Percentiles rank a stretch among this genome's conserved stretches.
These are phyloP conservation scores for Drosophila grimshawi DNA, from an alignment of 1,140 invertebrate species.

Conservation along the genomic window DNA sequence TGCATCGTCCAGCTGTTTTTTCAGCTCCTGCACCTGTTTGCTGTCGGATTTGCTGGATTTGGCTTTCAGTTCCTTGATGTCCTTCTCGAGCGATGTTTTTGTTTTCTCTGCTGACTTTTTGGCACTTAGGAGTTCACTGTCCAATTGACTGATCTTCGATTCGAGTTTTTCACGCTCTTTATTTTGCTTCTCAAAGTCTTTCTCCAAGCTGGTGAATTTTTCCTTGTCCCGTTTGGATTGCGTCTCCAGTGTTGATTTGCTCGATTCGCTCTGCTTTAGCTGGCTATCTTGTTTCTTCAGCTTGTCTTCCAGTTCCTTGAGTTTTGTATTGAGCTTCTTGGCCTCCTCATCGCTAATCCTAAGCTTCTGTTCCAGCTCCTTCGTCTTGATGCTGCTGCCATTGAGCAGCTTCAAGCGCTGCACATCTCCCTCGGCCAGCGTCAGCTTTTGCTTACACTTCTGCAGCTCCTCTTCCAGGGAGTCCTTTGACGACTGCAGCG, in stretches of 20 bases:
- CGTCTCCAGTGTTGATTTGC: constrained; percentile 61
- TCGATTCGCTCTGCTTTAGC: constrained; percentile 68
- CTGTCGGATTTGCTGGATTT: constrained; percentile 84
- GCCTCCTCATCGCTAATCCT: constrained; percentile 76
- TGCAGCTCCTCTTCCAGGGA: constrained; percentile 69
- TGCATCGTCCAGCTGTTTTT: constrained; percentile 86
- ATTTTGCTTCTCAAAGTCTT: constrained; percentile 88
- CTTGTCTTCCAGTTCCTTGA: constrained; percentile 81
- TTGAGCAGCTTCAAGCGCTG: constrained; percentile 67
- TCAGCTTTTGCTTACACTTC: constrained; percentile 69
- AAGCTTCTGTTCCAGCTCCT: constrained; percentile 73
- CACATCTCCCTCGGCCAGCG: constrained; percentile 69
- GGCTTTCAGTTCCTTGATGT: constrained; percentile 85
- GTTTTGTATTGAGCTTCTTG: constrained; percentile 63
- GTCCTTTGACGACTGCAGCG: constrained; percentile 67
- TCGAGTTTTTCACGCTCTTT: constrained; percentile 79
- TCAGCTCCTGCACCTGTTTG: constrained; percentile 88
- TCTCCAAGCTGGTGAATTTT: constrained; percentile 88
- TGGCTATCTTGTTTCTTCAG: constrained; percentile 74
- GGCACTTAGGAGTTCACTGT: constrained; percentile 85
- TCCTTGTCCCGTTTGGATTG: constrained; percentile 84
- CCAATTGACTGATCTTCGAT: constrained; percentile 66
- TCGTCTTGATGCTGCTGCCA: constrained; percentile 56
- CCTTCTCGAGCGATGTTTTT: constrained; percentile 85
- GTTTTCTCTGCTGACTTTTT: constrained; percentile 85